A percentile compares a stretch with the other conserved stretches of the same genome.
Conservation (phyloP, 2,797 vertebrate genomes). For the Sitta carolinensis region DNA sequence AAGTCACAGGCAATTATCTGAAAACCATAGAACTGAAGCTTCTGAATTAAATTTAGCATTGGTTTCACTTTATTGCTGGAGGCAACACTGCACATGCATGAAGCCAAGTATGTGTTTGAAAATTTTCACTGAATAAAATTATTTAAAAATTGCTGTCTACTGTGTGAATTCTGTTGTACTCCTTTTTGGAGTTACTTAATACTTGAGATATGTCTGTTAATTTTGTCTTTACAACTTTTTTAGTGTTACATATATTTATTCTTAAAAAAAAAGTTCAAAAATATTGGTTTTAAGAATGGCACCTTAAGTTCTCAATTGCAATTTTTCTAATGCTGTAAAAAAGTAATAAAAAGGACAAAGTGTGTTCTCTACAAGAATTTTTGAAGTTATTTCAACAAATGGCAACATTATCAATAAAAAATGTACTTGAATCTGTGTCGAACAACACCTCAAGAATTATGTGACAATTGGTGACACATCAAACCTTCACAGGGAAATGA, state of each 20-base stretch:
- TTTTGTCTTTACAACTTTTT: neutral
- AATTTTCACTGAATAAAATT: neutral
- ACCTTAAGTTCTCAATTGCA: neutral
- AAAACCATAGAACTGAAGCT: neutral
- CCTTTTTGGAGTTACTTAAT: neutral
- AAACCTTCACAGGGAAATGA: neutral
- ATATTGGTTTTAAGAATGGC: neutral
- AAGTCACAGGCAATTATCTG: neutral
- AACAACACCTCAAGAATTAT: neutral
- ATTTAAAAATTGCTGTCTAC: neutral
- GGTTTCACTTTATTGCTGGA: neutral
- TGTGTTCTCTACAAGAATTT: neutral
- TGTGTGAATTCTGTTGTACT: neutral
- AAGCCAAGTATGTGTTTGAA: neutral
- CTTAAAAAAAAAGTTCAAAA: neutral
- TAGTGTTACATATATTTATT: neutral
- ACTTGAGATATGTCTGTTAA: neutral
- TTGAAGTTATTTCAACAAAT: slow-evolving; percentile 37
- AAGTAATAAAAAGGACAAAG: neutral
- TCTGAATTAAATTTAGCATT: slow-evolving; percentile 24
- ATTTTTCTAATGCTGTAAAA: neutral
- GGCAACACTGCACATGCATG: neutral
- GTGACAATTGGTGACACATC: neutral
- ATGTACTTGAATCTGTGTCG: neutral
- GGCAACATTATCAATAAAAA: slow-evolving; percentile 4